These are phyloP conservation scores for Nyleta sp. DNA, from an alignment of 2,888 invertebrate species.

Conservation along the genomic window DNA sequence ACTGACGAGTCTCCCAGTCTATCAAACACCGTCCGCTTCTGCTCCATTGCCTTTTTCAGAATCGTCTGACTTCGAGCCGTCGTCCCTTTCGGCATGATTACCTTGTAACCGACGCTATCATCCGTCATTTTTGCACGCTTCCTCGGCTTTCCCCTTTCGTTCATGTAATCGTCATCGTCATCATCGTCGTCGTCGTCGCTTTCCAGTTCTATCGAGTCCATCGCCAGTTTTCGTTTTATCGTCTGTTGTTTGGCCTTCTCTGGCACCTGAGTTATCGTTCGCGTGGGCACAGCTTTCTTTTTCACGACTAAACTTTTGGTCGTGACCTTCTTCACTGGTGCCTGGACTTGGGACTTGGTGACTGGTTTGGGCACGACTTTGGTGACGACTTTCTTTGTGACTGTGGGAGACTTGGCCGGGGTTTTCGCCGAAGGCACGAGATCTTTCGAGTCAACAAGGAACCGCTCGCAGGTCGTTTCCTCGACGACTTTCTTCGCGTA, in stretches of 20 bases:
- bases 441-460: slow-evolving; percentile 78
- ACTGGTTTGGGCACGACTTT: slow-evolving; percentile 71
- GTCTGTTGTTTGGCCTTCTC: slow-evolving; percentile 56
- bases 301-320: slow-evolving; percentile 65
- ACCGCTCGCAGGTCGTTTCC: slow-evolving; percentile 81
- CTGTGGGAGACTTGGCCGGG: slow-evolving; percentile 55
- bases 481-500: slow-evolving; percentile 85
- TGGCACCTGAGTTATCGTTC: slow-evolving; percentile 62
- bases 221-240: slow-evolving; percentile 74
- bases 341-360: slow-evolving; percentile 69
- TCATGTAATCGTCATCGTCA: slow-evolving; percentile 68
- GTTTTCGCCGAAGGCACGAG: slow-evolving; percentile 58
- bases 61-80: slow-evolving; percentile 81
- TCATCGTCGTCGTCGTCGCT: slow-evolving; percentile 68
- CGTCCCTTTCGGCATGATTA: slow-evolving; percentile 82
- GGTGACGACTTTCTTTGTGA: slow-evolving; percentile 63
- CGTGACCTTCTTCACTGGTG: slow-evolving; percentile 66
- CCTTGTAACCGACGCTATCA: slow-evolving; percentile 82
- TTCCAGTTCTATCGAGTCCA: slow-evolving; percentile 66
- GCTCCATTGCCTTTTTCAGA: slow-evolving; percentile 77
- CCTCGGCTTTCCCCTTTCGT: slow-evolving; percentile 17
- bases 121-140: slow-evolving; percentile 72
- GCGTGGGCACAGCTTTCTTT: slow-evolving; percentile 68
- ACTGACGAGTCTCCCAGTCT: slow-evolving; percentile 83
- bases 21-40: slow-evolving; percentile 83